A percentile compares a stretch with the other conserved stretches of the same genome.
Conservation (phyloP, 2,888 invertebrate species). For the Oxycera nigricornis region DNA sequence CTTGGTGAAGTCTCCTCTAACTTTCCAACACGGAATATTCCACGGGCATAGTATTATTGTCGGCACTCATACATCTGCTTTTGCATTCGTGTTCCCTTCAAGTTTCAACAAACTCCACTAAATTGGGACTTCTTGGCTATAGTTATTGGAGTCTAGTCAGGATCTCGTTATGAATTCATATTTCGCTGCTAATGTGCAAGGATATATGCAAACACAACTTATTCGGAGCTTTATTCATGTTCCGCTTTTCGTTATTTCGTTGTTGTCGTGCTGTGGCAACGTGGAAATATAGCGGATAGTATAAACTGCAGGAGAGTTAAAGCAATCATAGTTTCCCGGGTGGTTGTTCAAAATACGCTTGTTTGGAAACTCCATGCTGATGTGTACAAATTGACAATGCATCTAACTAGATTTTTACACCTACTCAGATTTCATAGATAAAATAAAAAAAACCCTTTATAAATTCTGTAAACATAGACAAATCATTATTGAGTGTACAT, state of each 20-base stretch:
- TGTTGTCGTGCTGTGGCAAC: constrained; percentile 19
- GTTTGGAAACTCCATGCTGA: no score
- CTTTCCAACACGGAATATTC: background rate
- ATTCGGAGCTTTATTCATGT: background rate
- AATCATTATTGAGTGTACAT: no score
- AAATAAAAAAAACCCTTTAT: background rate
- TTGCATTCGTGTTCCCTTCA: no score
- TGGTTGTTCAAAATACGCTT: background rate
- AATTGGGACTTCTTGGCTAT: background rate
- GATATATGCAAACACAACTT: constrained; percentile 41
- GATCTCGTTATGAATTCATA: constrained; percentile 45
- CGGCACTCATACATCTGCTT: background rate
- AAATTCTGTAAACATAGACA: background rate
- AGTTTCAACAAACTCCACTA: background rate
- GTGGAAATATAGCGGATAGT: background rate
- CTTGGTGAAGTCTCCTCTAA: background rate
- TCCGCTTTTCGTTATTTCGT: constrained; percentile 9
- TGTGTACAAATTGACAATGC: no score
- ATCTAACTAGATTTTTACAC: no score
- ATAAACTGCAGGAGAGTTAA: background rate
- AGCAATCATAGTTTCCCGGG: background rate
- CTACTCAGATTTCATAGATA: background rate
- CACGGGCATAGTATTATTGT: background rate
- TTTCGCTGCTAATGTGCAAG: constrained; percentile 42
- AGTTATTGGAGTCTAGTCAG: constrained; percentile 45